Evolutionary conservation across 2,113 vertebrate genomes (phyloP).

Genomic region (Sminthopsis crassicaudata): DNA sequence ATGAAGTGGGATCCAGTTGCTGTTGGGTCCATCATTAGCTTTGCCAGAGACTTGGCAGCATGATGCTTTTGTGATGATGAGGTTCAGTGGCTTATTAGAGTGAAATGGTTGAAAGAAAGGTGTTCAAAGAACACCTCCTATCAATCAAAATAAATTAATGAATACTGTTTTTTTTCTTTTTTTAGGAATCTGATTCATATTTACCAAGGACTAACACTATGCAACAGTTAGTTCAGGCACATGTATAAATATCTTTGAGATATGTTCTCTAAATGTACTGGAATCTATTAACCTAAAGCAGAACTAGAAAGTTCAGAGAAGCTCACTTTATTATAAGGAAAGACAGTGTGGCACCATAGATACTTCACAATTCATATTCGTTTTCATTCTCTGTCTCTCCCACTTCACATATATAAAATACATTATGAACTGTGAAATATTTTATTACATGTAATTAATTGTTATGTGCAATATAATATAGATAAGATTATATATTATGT

Average conservation of each 20-base stretch:
- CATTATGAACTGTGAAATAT: too few relatives aligned
- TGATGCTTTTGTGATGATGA: conserved; percentile 57
- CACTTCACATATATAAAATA: too few relatives aligned
- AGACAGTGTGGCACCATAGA: not conserved
- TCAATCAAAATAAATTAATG: conserved; percentile 76
- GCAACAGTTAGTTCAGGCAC: conserved; percentile 30
- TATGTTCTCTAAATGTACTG: not conserved
- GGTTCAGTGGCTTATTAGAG: conserved; percentile 69
- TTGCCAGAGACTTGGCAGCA: not conserved
- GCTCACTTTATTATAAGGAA: not conserved
- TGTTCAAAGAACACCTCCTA: conserved; percentile 70
- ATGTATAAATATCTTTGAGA: conserved; percentile 15
- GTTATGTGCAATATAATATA: not conserved
- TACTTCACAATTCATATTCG: not conserved
- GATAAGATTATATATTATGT: not conserved
- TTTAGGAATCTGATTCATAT: conserved; percentile 77
- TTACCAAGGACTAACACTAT: conserved; percentile 63
- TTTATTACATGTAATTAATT: too few relatives aligned
- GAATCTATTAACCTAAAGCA: not conserved
- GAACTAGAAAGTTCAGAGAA: conserved; percentile 5
- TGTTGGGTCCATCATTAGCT: conserved; percentile 12
- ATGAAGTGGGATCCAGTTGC: not conserved
- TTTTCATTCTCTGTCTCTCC: not conserved
- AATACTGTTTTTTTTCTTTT: conserved; percentile 74
- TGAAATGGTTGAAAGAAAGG: conserved; percentile 66